Base-by-base conservation (phyloP, 2,888 invertebrate genomes). In the Sarcophaga caerulescens region DNA sequence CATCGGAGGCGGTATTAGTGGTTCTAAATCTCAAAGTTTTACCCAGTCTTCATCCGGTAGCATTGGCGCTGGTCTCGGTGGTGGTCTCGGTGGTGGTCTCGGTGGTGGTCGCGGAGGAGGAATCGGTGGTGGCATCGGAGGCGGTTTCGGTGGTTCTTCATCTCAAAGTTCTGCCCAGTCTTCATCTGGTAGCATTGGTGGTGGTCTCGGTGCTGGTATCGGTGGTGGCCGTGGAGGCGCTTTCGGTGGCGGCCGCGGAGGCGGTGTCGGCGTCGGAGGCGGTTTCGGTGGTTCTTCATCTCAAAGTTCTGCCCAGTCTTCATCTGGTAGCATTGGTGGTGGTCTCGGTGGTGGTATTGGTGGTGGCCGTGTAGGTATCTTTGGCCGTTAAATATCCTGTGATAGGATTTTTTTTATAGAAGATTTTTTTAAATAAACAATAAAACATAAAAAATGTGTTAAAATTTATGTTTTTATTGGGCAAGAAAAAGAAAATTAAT, bases 231-330 rank as follows among this genome's bases (percentile, higher is more conserved):
- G 19, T 57, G 66, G 66, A 23, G 23, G 10, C 35, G 81, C 62
- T 25, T 23, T 70, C 2, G 73, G 60, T 17, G 45, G 44, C 52
- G 66, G 47, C 6, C 81, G 84, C 35, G 77, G 84, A 6, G 65
- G 47, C 11, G 87, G 88, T 1, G 77, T 68, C 3, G 62, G 76
- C 5, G 21, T 25, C 4, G 65, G 68, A 66, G 6, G 83, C 73
- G 0, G 84, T 25, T 66, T 88, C 52, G 44, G 65, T 23, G 84
- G 85, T 0, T 85, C 83, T 1, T 80, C 83, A 17, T 35, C 73
- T 25, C 25, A 25, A 17, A 59, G 45, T 25, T 8, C 57, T 23
- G 12, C 62, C 19, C 44, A 21, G 52, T 59, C 71, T 14, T 59
- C 35, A 8, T 4, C 60, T 19, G 23, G n/a, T 19, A n/a, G 57